phyloP scores from a whole-genome alignment of 2,888 invertebrate species.

The Tinea trinotella region DNA sequence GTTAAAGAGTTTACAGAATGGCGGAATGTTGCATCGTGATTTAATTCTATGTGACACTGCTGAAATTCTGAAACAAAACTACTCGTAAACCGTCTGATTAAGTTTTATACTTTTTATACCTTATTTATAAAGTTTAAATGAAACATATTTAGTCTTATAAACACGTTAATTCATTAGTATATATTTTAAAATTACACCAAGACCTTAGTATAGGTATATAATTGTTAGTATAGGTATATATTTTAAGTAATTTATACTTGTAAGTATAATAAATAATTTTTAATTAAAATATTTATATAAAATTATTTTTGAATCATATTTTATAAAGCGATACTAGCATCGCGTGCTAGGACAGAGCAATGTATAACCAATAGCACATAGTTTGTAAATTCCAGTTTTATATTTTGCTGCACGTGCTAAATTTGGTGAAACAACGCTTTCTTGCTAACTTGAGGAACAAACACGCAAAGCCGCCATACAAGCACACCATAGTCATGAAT shows the following conservation, averaged over 20 bases:
- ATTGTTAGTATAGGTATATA: no score
- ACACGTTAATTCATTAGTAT: no score
- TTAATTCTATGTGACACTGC: slow-evolving; percentile 35
- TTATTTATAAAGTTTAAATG: slow-evolving; percentile 18
- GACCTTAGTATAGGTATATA: no score
- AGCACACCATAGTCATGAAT: not conserved
- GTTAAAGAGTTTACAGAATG: slow-evolving; percentile 20
- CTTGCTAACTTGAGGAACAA: slow-evolving; percentile 16
- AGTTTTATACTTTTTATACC: slow-evolving; percentile 35
- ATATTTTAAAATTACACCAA: no score
- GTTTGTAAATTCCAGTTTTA: slow-evolving; percentile 18
- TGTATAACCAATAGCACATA: slow-evolving; percentile 18
- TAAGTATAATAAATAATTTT: no score
- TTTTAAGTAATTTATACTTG: no score
- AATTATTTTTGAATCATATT: no score
- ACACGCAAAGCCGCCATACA: slow-evolving; percentile 6
- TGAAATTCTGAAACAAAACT: slow-evolving; percentile 30
- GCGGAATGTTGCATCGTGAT: slow-evolving; percentile 29
- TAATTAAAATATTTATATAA: no score
- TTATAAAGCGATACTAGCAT: slow-evolving; percentile 9
- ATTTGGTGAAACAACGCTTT: slow-evolving; percentile 18
- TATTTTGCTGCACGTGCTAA: slow-evolving; percentile 19
- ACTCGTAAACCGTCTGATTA: slow-evolving; percentile 31
- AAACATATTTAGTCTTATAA: not conserved
- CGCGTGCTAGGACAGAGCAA: slow-evolving; percentile 13